A percentile compares a stretch with the other conserved stretches of the same genome.
Evolutionary conservation across 2,113 vertebrate genomes (phyloP).

Genomic region (Hystrix cristata): DNA sequence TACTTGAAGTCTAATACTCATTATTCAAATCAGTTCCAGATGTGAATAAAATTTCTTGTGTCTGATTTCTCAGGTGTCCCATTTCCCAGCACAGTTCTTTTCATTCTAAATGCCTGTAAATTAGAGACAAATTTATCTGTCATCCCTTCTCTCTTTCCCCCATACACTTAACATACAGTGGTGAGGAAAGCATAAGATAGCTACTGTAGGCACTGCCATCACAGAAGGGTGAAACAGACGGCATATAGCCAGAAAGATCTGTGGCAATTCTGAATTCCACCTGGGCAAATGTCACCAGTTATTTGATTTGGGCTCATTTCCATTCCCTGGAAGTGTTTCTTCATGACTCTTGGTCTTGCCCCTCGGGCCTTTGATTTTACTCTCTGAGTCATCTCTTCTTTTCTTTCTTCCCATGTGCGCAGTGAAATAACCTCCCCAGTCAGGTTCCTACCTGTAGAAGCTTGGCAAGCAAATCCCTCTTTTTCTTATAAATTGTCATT

Average conservation of each 20-base stretch:
- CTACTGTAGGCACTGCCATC: neutral
- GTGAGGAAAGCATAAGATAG: neutral
- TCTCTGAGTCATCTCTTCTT: neutral
- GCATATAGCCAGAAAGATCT: neutral
- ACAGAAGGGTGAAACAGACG: neutral
- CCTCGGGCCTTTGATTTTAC: neutral
- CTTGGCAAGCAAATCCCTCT: conserved; percentile 3
- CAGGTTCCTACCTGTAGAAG: neutral
- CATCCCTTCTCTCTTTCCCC: accelerated
- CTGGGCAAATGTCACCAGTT: neutral
- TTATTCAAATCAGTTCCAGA: conserved; percentile 43
- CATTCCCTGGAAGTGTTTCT: conserved; percentile 42
- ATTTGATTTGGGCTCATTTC: neutral
- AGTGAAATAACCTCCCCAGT: conserved; percentile 1
- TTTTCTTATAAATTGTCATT: conserved; percentile 27
- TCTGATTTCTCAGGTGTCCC: conserved; percentile 25
- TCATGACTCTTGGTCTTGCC: neutral
- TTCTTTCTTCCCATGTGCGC: neutral
- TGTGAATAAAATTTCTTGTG: conserved; percentile 23
- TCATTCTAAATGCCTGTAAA: neutral
- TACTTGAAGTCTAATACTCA: neutral
- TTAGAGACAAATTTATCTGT: conserved; percentile 19
- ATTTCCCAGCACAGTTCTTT: conserved; percentile 6
- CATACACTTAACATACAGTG: neutral
- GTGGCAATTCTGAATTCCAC: neutral